Base-by-base conservation (phyloP, 2,888 invertebrate genomes). In the Nemotelus nigrinus region DNA sequence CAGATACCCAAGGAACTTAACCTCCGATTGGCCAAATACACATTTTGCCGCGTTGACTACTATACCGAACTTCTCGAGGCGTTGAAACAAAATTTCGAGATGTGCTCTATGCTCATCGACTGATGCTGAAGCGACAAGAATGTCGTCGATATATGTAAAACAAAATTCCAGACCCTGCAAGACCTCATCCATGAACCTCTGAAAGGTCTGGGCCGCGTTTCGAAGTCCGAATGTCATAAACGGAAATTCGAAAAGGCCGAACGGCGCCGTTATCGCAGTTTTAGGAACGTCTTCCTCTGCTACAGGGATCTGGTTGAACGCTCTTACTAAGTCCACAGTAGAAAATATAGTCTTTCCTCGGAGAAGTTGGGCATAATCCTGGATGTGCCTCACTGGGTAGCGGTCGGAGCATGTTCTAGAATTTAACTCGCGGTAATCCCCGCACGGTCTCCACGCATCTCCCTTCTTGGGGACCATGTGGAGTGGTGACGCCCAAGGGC, bases 91-190 rank as follows among this genome's bases (percentile, higher is more conserved):
- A 8, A 8, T 48, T 67, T 83, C 82, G 43, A n/a, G n/a, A n/a
- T n/a, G n/a, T n/a, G n/a, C n/a, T n/a, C n/a, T n/a, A n/a, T n/a
- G n/a, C n/a, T n/a, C n/a, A n/a, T n/a, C n/a, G n/a, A n/a, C n/a
- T n/a, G n/a, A n/a, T n/a, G n/a, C n/a, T n/a, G n/a, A n/a, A n/a
- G n/a, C n/a, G n/a, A n/a, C n/a, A n/a, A n/a, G n/a, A n/a, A n/a
- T n/a, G n/a, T n/a, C n/a, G n/a, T 65, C 65, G 3, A 65, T 65
- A 65, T 83, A 83, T 2, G 71, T 58, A 64, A 75, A 80, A 0
- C 76, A 78, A 63, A 78, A 81, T 6, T 79, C 53, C 2, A 79
- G 58, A n/a, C 63, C 75, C 43, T 43, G n/a, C 4, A 7, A 7
- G 43, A 65, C 43, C 5, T 65, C 6, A 58, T 57, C 25, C 76